Evolutionary conservation across 2,797 vertebrate genomes (phyloP).

Genomic region (Gymnothorax reevesii): DNA sequence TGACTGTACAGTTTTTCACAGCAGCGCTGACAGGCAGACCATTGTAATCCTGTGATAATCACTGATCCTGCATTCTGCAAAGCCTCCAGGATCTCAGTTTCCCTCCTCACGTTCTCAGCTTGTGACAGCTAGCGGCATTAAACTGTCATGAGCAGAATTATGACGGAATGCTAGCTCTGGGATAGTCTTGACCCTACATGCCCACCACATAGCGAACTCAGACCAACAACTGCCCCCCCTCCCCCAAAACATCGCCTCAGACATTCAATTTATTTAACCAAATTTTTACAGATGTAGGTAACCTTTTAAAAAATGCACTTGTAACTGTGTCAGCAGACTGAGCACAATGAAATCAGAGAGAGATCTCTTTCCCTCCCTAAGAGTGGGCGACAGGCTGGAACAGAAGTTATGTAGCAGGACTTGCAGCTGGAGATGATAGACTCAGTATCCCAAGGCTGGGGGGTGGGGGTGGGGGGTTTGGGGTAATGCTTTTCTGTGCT

Average conservation of each 20-base stretch:
- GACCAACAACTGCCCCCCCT: background rate
- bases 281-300: background rate
- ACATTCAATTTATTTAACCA: background rate
- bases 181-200: constrained; percentile 22
- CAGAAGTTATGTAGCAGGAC: background rate
- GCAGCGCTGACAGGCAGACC: constrained; percentile 36
- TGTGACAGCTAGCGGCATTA: constrained; percentile 32
- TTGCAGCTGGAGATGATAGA: background rate
- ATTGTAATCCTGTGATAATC: constrained; percentile 43
- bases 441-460: background rate
- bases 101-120: constrained; percentile 30
- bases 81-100: constrained; percentile 24
- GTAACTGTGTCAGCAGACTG: background rate
- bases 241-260: too few species aligned
- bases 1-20: constrained; percentile 15
- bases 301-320: constrained; percentile 7
- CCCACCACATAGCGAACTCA: background rate
- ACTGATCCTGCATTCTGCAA: constrained; percentile 46
- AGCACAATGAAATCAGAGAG: background rate
- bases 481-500: background rate
- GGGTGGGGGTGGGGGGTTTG: background rate
- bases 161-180: constrained; percentile 22
- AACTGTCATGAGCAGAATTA: constrained; percentile 13
- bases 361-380: background rate
- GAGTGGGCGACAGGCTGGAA: background rate